Percentiles rank a stretch among this genome's conserved stretches.
Evolutionary conservation across 23 tunicate species (phyloP).

Genomic region (Trididemnum miniatum): DNA sequence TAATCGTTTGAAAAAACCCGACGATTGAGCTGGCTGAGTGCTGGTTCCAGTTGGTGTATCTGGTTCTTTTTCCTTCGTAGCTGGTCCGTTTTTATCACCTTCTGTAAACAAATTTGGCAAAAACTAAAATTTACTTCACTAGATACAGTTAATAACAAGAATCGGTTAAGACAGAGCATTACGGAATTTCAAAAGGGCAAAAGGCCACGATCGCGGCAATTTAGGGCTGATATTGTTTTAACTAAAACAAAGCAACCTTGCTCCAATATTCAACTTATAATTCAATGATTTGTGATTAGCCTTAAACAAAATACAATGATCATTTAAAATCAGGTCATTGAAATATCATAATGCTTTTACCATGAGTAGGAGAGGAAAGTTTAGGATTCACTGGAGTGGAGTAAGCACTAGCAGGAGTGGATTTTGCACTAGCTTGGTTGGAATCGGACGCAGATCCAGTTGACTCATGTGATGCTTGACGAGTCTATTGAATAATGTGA

Average conservation of each 20-base stretch:
- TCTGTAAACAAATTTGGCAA: too few relatives aligned
- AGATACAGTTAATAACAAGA: neutral
- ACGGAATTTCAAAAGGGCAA: neutral
- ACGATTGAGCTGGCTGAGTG: slow-evolving; percentile 11
- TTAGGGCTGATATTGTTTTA: too few relatives aligned
- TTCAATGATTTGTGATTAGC: neutral
- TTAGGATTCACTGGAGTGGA: too few relatives aligned
- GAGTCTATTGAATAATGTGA: neutral
- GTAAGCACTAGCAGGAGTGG: neutral
- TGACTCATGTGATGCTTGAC: neutral
- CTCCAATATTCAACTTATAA: neutral
- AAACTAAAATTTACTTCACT: too few relatives aligned
- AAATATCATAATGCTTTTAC: too few relatives aligned
- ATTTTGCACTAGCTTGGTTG: slow-evolving; percentile 12
- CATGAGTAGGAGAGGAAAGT: too few relatives aligned
- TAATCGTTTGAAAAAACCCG: slow-evolving; percentile 76
- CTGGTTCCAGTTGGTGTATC: neutral
- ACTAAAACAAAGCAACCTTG: neutral
- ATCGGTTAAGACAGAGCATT: neutral
- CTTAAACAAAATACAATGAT: too few relatives aligned
- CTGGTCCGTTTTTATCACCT: slow-evolving; percentile 9
- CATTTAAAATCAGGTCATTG: too few relatives aligned
- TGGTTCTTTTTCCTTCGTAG: neutral
- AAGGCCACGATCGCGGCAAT: too few relatives aligned
- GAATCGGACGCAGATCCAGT: neutral